Evolutionary conservation across 2,888 invertebrate species (phyloP).

Genomic region (Cheilosia scutellata): DNA sequence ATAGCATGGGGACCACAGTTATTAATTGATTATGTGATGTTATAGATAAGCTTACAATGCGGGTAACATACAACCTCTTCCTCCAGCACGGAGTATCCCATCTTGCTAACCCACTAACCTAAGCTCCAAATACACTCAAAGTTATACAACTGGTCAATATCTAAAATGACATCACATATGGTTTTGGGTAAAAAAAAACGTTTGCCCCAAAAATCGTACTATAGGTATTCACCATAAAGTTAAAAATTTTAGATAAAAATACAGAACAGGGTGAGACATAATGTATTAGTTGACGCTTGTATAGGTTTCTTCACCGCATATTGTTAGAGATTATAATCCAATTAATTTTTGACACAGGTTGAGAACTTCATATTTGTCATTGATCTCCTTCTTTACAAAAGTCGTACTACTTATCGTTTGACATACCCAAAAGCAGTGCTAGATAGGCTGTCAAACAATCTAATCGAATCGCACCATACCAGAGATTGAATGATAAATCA

Average conservation of each 20-base stretch:
- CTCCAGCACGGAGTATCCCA: too few species aligned
- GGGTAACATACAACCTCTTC: too few species aligned
- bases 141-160: too few species aligned
- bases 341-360: not conserved
- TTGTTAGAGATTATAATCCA: not conserved
- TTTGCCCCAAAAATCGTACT: not conserved
- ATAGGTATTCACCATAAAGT: not conserved
- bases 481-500: not conserved
- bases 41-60: too few species aligned
- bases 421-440: not conserved
- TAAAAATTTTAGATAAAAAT: not conserved
- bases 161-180: too few species aligned
- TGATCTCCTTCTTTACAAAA: not conserved
- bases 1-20: too few species aligned
- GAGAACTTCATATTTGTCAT: not conserved
- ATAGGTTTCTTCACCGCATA: not conserved
- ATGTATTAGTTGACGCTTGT: not conserved
- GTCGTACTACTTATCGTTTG: not conserved
- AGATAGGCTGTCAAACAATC: constrained; percentile 4
- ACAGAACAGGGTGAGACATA: not conserved
- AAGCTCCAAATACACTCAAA: too few species aligned
- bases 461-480: constrained; percentile 3
- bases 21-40: too few species aligned
- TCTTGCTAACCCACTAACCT: too few species aligned
- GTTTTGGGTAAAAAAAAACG: too few species aligned